These are phyloP conservation scores for Montipora foliosa DNA, from an alignment of 64 coral and sea anemone genomes.

Conservation along the genomic window DNA sequence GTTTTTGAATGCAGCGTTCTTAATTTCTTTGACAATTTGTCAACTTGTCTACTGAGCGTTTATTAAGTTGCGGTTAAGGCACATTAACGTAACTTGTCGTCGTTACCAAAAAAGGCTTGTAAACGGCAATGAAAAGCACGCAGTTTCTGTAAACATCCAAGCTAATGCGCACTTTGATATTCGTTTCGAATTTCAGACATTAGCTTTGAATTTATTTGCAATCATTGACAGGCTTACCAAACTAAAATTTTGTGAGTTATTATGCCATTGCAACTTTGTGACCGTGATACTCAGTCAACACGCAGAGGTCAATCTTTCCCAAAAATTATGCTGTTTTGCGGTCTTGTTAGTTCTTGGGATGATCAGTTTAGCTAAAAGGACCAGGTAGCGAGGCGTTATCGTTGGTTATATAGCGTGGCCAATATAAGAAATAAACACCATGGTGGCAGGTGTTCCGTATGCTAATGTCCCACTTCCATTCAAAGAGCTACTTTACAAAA, in stretches of 20 bases:
- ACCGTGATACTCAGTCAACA: background rate
- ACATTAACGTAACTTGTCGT: conserved; percentile 7
- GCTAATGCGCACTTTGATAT: conserved; percentile 8
- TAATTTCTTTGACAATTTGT: conserved; percentile 44
- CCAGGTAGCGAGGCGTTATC: conserved; percentile 27
- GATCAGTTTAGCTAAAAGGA: conserved; percentile 24
- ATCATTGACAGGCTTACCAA: background rate
- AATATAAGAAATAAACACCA: conserved; percentile 89
- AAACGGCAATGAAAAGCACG: background rate
- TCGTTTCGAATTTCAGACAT: conserved; percentile 33
- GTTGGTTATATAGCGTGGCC: conserved; percentile 66
- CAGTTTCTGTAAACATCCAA: conserved; percentile 8
- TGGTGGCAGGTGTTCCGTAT: conserved; percentile 83
- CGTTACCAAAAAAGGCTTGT: conserved; percentile 29
- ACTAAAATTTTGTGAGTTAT: background rate
- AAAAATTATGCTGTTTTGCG: conserved; percentile 25
- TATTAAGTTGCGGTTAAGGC: conserved; percentile 3
- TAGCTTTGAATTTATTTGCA: background rate
- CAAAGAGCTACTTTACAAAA: conserved; percentile 41
- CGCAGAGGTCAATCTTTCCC: background rate
- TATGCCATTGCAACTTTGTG: background rate
- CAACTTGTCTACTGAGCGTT: conserved; percentile 7
- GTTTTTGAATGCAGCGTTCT: background rate
- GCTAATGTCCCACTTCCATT: conserved; percentile 58
- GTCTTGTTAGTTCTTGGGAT: conserved; percentile 17